A percentile compares a stretch with the other conserved stretches of the same genome.
phyloP scores from a whole-genome alignment of 2,888 invertebrate genomes.

The Matsumyia berberina region DNA sequence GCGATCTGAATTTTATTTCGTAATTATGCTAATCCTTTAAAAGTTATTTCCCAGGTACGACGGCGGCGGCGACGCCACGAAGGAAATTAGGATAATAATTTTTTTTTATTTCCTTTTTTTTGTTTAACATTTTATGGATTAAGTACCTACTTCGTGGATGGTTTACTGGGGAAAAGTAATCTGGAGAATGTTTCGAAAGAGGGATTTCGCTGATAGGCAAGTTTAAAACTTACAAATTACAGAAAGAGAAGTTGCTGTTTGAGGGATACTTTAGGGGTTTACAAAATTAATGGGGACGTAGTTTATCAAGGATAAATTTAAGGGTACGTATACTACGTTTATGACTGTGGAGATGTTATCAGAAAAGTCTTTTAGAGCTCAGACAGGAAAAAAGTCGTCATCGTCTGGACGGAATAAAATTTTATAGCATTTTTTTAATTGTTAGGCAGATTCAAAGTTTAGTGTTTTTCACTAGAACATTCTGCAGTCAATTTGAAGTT shows the following conservation, averaged over 20 bases:
- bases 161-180: conserved; percentile 36
- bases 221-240: conserved; percentile 50
- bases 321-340: background rate
- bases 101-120: conserved; percentile 25
- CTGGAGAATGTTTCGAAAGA: conserved; percentile 44
- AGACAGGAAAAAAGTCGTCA: background rate
- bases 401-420: background rate
- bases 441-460: background rate
- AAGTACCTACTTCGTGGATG: conserved; percentile 30
- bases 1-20: conserved; percentile 71
- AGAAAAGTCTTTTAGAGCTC: conserved; percentile 2
- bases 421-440: conserved; percentile 10
- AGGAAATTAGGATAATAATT: conserved; percentile 53
- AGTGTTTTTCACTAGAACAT: background rate
- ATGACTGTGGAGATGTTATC: conserved; percentile 1
- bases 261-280: conserved; percentile 29
- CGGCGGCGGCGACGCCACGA: background rate
- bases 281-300: conserved; percentile 34
- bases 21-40: conserved; percentile 74
- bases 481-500: too few species aligned
- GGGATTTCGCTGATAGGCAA: conserved; percentile 45
- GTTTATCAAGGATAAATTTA: conserved; percentile 47
- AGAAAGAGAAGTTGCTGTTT: conserved; percentile 17
- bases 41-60: conserved; percentile 49
- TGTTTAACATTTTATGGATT: conserved; percentile 4